These are phyloP conservation scores for Peromyscus melanophrys DNA, from an alignment of 2,797 vertebrate genomes.

Conservation along the genomic window DNA sequence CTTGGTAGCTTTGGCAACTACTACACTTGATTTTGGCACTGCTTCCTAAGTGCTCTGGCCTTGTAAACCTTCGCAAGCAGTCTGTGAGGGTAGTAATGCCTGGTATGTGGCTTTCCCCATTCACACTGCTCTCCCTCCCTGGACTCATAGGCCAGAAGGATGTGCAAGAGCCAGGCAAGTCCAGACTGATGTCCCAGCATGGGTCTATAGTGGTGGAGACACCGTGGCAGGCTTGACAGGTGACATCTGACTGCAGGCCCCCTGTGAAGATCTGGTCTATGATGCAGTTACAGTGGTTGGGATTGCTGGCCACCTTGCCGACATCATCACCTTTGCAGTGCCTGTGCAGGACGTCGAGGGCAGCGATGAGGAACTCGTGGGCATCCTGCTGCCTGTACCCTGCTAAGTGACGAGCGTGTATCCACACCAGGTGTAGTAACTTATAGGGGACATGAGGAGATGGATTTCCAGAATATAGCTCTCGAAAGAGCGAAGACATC, in stretches of 20 bases:
- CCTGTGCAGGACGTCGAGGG: conserved; percentile 97
- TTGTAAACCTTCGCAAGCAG: conserved; percentile 98
- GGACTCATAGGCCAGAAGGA: conserved; percentile 99
- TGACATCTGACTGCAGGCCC: conserved; percentile 94
- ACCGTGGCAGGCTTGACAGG: conserved; percentile 95
- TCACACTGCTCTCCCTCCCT: conserved; percentile 95
- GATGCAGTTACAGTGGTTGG: conserved; percentile 96
- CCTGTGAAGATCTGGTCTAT: conserved; percentile 96
- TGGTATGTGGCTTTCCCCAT: conserved; percentile 96
- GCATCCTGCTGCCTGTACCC: conserved; percentile 99
- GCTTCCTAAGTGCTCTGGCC: conserved; percentile 99
- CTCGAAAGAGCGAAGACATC: conserved; percentile 94
- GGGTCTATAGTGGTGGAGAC: conserved; percentile 99
- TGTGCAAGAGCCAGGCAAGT: conserved; percentile 98
- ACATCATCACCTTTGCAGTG: conserved; percentile 96
- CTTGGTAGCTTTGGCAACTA: conserved; percentile 99
- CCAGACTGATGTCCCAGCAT: conserved; percentile 99
- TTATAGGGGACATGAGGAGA: conserved; percentile 99
- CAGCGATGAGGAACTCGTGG: conserved; percentile 99
- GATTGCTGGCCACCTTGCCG: conserved; percentile 88
- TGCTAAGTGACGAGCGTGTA: conserved; percentile 98
- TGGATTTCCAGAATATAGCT: conserved; percentile 99
- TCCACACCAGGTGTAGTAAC: conserved; percentile 99
- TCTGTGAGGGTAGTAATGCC: conserved; percentile 98
- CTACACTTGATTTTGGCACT: conserved; percentile 99